Evolutionary conservation across 2,888 invertebrate species (phyloP).

Genomic region (Diloba caeruleocephala): DNA sequence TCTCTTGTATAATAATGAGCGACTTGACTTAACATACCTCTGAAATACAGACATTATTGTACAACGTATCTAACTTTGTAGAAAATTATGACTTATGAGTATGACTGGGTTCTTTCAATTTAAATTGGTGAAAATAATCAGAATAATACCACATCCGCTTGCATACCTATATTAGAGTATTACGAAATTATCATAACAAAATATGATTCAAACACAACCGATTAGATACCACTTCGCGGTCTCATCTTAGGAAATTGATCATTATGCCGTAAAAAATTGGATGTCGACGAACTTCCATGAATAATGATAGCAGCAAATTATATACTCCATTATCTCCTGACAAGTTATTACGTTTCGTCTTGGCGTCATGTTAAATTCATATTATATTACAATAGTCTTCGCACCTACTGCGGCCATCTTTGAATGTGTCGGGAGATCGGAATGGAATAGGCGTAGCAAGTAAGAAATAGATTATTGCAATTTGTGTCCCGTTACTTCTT

Average conservation of each 20-base stretch:
- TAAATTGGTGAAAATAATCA: not conserved
- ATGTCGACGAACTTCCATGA: constrained; percentile 73
- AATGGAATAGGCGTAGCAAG: constrained; percentile 53
- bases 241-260: constrained; percentile 72
- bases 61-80: too few species aligned
- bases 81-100: too few species aligned
- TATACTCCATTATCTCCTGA: constrained; percentile 65
- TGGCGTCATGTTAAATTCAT: constrained; percentile 39
- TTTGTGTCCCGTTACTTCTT: constrained; percentile 51
- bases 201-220: constrained; percentile 47
- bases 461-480: constrained; percentile 55
- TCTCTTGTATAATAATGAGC: too few species aligned
- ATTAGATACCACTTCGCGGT: constrained; percentile 56
- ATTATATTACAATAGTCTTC: constrained; percentile 45
- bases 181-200: constrained; percentile 46
- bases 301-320: constrained; percentile 64
- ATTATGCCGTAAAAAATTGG: constrained; percentile 66
- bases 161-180: too few species aligned
- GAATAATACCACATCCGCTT: constrained; percentile 8
- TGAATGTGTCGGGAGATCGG: constrained; percentile 45
- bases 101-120: not conserved
- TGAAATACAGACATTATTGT: too few species aligned
- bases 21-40: too few species aligned
- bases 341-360: constrained; percentile 64
- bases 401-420: constrained; percentile 44